Base-by-base conservation (phyloP, 2,797 vertebrate genomes). In the Clarias platycephalus region DNA sequence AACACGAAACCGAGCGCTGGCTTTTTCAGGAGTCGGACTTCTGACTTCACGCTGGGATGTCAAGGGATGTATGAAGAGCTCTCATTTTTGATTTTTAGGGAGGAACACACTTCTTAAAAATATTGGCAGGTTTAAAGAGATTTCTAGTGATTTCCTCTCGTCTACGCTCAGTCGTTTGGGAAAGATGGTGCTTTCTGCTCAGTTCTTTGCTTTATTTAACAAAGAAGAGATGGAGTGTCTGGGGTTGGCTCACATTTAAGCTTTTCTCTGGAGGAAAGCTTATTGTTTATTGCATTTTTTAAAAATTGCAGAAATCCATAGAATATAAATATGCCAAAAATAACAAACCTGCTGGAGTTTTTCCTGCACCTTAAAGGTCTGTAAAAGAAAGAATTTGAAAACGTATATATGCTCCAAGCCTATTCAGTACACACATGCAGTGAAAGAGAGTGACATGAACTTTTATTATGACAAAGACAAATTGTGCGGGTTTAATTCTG, bases 231-330 rank as follows among this genome's bases (percentile, higher is more conserved):
- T 64, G 80, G 84, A 68, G 58, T 84, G 49, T 40, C 5, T 10
- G n/a, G 53, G 31, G 74, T 75, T 80, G 63, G 37, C 68, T 83
- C 31, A 10, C 12, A 6, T 87, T 63, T 86, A 84, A 84, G 53
- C 26, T 79, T 80, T 60, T 75, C 67, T 80, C 77, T 44, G 53
- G 76, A 55, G 62, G 37, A 86, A 80, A 74, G 82, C 85, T 86
- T 86, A 74, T 57, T 40, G n/a, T 62, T 82, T 83, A 74, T 82
- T 87, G 49, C 55, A 57, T 58, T 76, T 85, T 85, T 55, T 24
- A 8, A 3, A 10, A 31, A 37, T 62, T 49, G 18, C 74, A 64
- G 77, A 6, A 81, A 74, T 70, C 24, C 31, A 55, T 20, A 62
- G 55, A 44, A 28, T 49, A 26, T 78, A 82, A 83, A 82, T 63